Evolutionary conservation across 2,113 vertebrate genomes (phyloP).

Genomic region (Mastomys coucha): DNA sequence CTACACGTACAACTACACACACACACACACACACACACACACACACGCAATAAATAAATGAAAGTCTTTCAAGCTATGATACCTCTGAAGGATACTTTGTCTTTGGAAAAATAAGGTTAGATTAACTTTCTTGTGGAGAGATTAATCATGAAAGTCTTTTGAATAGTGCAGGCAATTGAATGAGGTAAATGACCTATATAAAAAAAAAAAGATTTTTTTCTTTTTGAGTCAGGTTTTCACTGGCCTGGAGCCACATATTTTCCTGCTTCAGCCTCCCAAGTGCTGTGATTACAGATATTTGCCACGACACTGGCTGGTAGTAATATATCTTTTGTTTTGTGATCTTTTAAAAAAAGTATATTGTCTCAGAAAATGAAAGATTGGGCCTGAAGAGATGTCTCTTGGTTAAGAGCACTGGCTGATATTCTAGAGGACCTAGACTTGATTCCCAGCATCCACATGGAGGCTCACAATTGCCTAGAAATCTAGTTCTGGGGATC

Average conservation of each 20-base stretch:
- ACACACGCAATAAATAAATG: not conserved
- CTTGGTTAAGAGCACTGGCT: not conserved
- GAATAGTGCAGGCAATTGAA: not conserved
- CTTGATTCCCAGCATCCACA: not conserved
- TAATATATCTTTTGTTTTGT: not conserved
- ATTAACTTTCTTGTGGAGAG: conserved; percentile 48
- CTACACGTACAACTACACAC: not conserved
- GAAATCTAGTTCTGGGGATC: not conserved
- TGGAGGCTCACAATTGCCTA: not conserved
- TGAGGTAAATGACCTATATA: not conserved
- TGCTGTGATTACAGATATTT: not conserved
- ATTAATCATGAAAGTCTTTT: conserved; percentile 44
- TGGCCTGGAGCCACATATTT: not conserved
- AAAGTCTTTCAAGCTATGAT: not conserved
- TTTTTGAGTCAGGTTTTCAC: not conserved
- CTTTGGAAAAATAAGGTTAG: conserved; percentile 52
- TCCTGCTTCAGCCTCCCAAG: not conserved
- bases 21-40: not conserved
- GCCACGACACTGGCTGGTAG: not conserved
- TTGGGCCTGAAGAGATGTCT: not conserved
- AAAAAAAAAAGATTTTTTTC: not conserved
- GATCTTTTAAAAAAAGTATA: conserved; percentile 14
- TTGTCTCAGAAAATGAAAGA: not conserved
- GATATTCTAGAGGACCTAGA: not conserved
- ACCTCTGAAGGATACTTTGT: conserved; percentile 54